These are phyloP conservation scores for Kradibia gibbosae DNA, from an alignment of 1,140 invertebrate genomes.

Conservation along the genomic window DNA sequence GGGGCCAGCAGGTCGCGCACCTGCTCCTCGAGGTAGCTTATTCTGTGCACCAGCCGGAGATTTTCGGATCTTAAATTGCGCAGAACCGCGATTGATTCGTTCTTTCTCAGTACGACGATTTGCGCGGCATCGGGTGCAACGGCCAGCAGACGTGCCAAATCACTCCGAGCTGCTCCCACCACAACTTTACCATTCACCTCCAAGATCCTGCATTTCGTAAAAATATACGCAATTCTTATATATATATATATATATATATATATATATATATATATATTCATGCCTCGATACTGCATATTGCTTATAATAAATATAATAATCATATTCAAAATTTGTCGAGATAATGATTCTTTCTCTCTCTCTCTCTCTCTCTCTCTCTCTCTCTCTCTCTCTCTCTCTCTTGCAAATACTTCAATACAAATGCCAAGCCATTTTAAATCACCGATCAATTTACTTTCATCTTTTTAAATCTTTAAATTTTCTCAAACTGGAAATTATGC, in stretches of 20 bases:
- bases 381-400: too few relatives aligned
- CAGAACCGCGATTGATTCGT: slow-evolving; percentile 77
- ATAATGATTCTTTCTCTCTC: too few relatives aligned
- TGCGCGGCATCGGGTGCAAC: slow-evolving; percentile 74
- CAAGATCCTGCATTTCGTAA: slow-evolving; percentile 76
- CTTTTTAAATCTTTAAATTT: too few relatives aligned
- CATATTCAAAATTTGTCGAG: too few relatives aligned
- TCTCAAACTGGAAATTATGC: too few relatives aligned
- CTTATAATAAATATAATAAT: too few relatives aligned
- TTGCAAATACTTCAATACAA: too few relatives aligned
- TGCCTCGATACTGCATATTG: too few relatives aligned
- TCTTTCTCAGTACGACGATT: slow-evolving; percentile 69
- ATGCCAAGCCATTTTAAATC: too few relatives aligned
- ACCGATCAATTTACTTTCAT: too few relatives aligned
- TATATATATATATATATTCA: too few relatives aligned
- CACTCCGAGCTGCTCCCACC: slow-evolving; percentile 79
- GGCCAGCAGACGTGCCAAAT: slow-evolving; percentile 78
- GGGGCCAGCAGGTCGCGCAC: slow-evolving; percentile 79
- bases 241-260: background rate
- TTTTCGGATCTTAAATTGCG: slow-evolving; percentile 82
- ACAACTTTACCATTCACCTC: slow-evolving; percentile 88
- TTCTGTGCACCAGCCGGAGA: slow-evolving; percentile 86
- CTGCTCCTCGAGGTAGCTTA: slow-evolving; percentile 91
- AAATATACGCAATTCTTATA: background rate
- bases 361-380: too few relatives aligned